Base-by-base conservation (phyloP, 2,888 invertebrate genomes). In the Hemicrepidius hirtus region DNA sequence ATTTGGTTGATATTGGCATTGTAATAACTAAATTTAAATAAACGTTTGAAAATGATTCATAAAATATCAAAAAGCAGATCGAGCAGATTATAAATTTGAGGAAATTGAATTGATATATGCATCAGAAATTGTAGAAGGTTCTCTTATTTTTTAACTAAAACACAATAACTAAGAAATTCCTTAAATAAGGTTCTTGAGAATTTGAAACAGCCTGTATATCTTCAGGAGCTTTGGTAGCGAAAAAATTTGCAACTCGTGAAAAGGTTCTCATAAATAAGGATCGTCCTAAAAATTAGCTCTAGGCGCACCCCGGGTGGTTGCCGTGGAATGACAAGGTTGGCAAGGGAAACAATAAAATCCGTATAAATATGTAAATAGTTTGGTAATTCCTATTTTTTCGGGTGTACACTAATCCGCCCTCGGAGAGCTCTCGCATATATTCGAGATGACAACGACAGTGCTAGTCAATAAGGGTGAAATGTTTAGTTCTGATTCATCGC, bases 401-500 rank as follows among this genome's bases (percentile, higher is more conserved):
- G 37, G 20, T 55, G 46, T 57, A 46, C 67, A 37, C 28, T 68
- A 68, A 69, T 63, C 68, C 62, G 41, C 66, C 71, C 65, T 49
- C 46, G 18, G 53, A 62, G 32, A 62, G 16, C 20, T 44, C 60
- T 57, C 63, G 55, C 41, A 53, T 59, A 60, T 41, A 60, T 41
- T 35, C 44, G 46, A 67, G 41, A 67, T 71, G 66, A 67, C 67
- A 67, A 50, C 37, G 49, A 41, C 62, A 68, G 63, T 44, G 18
- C 63, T 57, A 32, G 63, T 49, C 60, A 71, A 53, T 72, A 64
- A 64, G 68, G 68, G 59, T 53, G 68, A 73, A 72, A 64, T 68
- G 35, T 49, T 72, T 83, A 80, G 83, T 83, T 84, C 82, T 83
- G 83, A 84, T 84, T 84, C 84, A 84, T 82, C 83, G 79, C 80